Conservation (phyloP, 2,113 vertebrate genomes). For the Anhinga anhinga region DNA sequence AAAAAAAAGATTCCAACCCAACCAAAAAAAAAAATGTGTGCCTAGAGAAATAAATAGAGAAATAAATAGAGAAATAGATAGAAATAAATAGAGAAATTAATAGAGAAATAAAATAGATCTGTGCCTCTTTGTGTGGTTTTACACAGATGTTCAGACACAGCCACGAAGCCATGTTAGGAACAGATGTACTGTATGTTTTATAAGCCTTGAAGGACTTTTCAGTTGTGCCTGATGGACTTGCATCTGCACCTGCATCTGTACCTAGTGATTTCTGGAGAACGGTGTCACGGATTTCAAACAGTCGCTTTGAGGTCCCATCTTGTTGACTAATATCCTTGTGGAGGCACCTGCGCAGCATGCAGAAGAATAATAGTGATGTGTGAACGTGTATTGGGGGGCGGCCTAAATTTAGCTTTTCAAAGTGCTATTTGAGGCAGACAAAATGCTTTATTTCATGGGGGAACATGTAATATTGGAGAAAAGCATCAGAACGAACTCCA, state of each 20-base stretch:
- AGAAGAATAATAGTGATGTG: not conserved
- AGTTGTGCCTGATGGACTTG: not conserved
- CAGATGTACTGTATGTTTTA: conserved; percentile 39
- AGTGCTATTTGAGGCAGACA: not conserved
- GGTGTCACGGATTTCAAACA: not conserved
- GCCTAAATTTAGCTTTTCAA: not conserved
- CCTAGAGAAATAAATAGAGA: too few species aligned
- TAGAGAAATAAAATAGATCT: not conserved
- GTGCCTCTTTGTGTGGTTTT: not conserved
- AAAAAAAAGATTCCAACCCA: not conserved
- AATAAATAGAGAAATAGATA: too few species aligned
- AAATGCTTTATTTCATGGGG: not conserved
- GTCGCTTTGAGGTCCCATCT: not conserved
- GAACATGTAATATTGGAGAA: not conserved
- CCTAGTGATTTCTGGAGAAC: not conserved
- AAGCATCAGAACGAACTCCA: not conserved
- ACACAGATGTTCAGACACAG: not conserved
- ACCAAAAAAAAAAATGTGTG: not conserved
- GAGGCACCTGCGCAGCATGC: not conserved
- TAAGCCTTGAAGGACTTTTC: conserved; percentile 22
- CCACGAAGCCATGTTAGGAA: not conserved
- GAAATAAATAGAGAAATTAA: too few species aligned
- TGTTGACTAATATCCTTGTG: not conserved
- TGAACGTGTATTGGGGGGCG: rapidly evolving
- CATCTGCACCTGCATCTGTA: conserved; percentile 50